Evolutionary conservation across 2,797 vertebrate species (phyloP), one percentile per base, ranked within the genome.

Genomic region (Hafferia zeledoni): DNA sequence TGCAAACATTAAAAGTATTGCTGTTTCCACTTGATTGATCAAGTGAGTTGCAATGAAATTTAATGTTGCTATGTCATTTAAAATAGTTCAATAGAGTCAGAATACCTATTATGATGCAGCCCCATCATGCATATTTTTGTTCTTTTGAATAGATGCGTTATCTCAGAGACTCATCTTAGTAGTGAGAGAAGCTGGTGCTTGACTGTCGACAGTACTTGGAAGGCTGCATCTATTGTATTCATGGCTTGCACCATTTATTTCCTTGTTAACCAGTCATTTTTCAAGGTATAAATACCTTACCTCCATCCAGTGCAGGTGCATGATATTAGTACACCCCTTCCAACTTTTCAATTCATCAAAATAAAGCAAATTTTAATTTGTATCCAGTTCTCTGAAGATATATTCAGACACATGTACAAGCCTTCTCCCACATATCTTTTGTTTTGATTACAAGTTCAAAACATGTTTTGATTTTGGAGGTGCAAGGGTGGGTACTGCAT

Each of bases 1-100:
- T 96, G 83, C 93, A 90, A 87, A 81, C 53, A 50, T 72, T 84
- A 55, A 68, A 94, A 94, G 71, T 89, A 79, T 87, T 94, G 63
- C 74, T 75, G 33, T 93, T 97, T 95, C 92, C 59, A 49, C 83
- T 92, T 93, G 70, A 92, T 71, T 89, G 83, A 83, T 95, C 87
- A 89, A 94, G 94, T 94, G 92, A 85, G 79, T 75, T 91, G 78
- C 56, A 78, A 81, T 77, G 87, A 85, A 87, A 88, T 88, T 87
- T 93, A 68, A 88, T 81, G 89, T 81, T 61, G 59, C 80, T 65
- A 6, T 72, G 60, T 93, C 83, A 43, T 86, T 89, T 87, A 72
- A 83, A 85, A 67, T 53, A 90, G 57, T 77, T 93, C 57, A 53
- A 63, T 71, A 76, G 43, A 86, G 55, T 72, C n/a, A 83, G 85